These are phyloP conservation scores for Calliopum simillimum DNA, from an alignment of 2,888 invertebrate species.

Conservation along the genomic window DNA sequence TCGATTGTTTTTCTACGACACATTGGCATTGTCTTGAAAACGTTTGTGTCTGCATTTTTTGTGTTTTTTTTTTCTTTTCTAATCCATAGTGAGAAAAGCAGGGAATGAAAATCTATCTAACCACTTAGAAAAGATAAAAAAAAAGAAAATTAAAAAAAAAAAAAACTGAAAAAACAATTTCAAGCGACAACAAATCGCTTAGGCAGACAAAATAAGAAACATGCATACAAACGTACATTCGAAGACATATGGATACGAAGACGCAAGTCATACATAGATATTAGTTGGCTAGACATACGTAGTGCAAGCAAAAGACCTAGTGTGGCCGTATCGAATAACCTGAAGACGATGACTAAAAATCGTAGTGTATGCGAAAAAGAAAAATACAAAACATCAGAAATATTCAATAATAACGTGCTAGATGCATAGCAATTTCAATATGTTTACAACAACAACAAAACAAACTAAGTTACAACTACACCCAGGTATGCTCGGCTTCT, in stretches of 20 bases:
- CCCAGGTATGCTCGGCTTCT: neutral
- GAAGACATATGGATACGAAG: neutral
- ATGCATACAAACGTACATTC: neutral
- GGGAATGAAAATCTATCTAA: neutral
- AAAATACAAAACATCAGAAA: neutral
- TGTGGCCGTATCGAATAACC: conserved; percentile 20
- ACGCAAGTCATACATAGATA: conserved; percentile 9
- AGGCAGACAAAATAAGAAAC: neutral
- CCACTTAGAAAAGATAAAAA: too few species aligned
- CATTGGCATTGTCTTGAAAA: neutral
- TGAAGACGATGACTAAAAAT: neutral
- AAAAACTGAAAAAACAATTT: too few species aligned
- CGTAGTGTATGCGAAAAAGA: conserved; percentile 3
- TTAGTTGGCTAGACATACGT: neutral
- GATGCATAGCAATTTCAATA: conserved; percentile 9
- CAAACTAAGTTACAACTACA: neutral
- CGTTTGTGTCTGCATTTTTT: neutral
- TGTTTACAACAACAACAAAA: conserved; percentile 6
- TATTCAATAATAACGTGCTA: conserved; percentile 13
- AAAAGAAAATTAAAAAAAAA: neutral
- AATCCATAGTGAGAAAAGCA: neutral
- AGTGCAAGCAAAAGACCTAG: conserved; percentile 2
- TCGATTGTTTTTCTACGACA: neutral
- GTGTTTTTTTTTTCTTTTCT: neutral
- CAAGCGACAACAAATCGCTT: neutral